Percentiles rank a stretch among this genome's conserved stretches.
Evolutionary conservation across 2,113 vertebrate genomes (phyloP).

Genomic region (Lutjanus erythropterus): DNA sequence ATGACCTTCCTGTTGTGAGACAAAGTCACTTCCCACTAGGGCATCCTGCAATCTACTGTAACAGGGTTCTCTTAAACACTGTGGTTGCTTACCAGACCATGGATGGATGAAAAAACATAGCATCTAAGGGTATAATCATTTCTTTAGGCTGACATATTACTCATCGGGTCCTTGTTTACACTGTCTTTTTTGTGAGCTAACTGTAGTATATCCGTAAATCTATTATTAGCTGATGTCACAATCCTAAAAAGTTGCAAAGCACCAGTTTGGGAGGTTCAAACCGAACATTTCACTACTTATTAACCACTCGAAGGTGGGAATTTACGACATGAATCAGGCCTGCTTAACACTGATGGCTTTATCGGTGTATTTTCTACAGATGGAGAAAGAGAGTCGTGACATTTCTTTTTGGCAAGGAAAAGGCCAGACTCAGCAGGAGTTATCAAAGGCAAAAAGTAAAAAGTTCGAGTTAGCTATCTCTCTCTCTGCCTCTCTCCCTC

Average conservation of each 20-base stretch:
- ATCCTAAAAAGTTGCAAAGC: slow-evolving; percentile 45
- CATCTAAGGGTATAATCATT: slow-evolving; percentile 31
- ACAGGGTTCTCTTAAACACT: slow-evolving; percentile 31
- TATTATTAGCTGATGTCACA: slow-evolving; percentile 29
- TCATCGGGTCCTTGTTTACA: slow-evolving; percentile 45
- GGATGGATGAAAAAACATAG: slow-evolving; percentile 41
- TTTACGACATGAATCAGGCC: slow-evolving; percentile 66
- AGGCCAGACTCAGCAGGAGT: slow-evolving; percentile 85
- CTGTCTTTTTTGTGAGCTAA: slow-evolving; percentile 23
- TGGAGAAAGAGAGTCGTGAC: slow-evolving; percentile 81
- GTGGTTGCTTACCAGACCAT: slow-evolving; percentile 26
- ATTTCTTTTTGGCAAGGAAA: slow-evolving; percentile 84
- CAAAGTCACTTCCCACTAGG: slow-evolving; percentile 74
- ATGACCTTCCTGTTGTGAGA: slow-evolving; percentile 76
- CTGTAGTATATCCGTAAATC: slow-evolving; percentile 20
- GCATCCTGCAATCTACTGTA: slow-evolving; percentile 47
- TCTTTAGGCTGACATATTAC: slow-evolving; percentile 43
- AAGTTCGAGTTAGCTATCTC: slow-evolving; percentile 82
- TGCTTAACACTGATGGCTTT: slow-evolving; percentile 73
- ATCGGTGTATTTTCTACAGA: slow-evolving; percentile 77
- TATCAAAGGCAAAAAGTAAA: slow-evolving; percentile 86
- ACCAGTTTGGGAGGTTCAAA: slow-evolving; percentile 45
- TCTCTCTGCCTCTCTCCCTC: slow-evolving; percentile 68
- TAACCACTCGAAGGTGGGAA: slow-evolving; percentile 68
- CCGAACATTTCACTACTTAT: slow-evolving; percentile 54